These are phyloP conservation scores for Rhyacophila brunnea DNA, from an alignment of 1,140 invertebrate genomes.

Conservation along the genomic window DNA sequence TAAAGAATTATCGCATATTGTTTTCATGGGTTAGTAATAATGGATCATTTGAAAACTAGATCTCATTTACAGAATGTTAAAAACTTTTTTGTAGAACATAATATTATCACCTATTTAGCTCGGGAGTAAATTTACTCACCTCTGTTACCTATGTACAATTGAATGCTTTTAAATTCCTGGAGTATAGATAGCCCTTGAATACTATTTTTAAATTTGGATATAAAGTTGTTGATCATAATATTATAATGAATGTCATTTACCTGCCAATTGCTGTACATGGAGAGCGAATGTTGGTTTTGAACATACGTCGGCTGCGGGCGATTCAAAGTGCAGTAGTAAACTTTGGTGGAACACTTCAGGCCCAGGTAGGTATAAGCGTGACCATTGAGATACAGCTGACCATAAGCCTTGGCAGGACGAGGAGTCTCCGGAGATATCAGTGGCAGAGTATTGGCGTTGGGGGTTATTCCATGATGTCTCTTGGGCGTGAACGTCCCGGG, in stretches of 20 bases:
- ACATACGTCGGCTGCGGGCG: constrained; percentile 95
- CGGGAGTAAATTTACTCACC: too few relatives aligned
- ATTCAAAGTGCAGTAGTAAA: constrained; percentile 91
- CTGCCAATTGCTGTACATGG: constrained; percentile 99
- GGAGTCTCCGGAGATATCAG: constrained; percentile 89
- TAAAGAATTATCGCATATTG: too few relatives aligned
- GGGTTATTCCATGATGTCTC: constrained; percentile 72
- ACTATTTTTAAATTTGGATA: too few relatives aligned
- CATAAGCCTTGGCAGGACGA: constrained; percentile 81
- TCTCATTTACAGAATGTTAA: too few relatives aligned
- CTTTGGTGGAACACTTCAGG: constrained; percentile 84
- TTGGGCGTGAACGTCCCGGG: constrained; percentile 78
- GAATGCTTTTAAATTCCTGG: too few relatives aligned
- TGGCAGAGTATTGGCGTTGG: constrained; percentile 72
- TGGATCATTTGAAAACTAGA: too few relatives aligned
- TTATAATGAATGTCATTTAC: constrained; percentile 42
- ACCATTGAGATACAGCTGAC: constrained; percentile 83
- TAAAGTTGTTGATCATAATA: too few relatives aligned
- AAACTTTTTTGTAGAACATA: too few relatives aligned
- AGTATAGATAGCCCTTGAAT: too few relatives aligned
- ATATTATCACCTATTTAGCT: too few relatives aligned
- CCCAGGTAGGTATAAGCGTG: constrained; percentile 91
- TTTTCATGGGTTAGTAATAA: too few relatives aligned
- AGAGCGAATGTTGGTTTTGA: constrained; percentile 83
- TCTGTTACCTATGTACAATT: too few relatives aligned